Conservation (phyloP, 1,140 invertebrate genomes). For the Protaetia brevitarsis region DNA sequence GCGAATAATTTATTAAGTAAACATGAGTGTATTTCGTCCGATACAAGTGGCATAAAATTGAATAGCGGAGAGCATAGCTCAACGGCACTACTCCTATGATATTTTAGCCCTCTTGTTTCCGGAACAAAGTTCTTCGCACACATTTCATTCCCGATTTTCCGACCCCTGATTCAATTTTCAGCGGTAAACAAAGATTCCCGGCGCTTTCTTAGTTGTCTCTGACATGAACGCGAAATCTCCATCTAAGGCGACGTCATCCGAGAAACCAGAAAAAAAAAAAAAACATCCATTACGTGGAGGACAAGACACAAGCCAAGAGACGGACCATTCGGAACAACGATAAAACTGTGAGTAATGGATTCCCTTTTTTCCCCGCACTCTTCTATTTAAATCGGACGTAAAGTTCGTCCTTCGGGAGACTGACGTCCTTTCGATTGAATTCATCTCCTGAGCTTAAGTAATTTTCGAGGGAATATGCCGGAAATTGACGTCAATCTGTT, state of each 20-base stretch:
- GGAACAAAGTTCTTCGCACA: neutral
- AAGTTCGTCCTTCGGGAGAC: neutral
- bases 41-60: no score
- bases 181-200: slow-evolving; percentile 64
- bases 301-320: neutral
- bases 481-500: no score
- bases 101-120: no score
- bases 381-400: neutral
- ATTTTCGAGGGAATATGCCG: no score
- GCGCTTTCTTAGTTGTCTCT: slow-evolving; percentile 59
- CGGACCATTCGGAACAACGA: neutral
- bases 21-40: no score
- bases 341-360: slow-evolving; percentile 4
- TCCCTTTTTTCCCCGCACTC: neutral
- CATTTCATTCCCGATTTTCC: neutral
- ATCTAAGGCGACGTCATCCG: slow-evolving; percentile 62
- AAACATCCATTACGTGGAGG: neutral
- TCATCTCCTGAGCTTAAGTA: no score
- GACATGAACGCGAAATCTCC: slow-evolving; percentile 66
- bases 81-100: no score
- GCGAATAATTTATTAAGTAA: no score
- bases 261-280: neutral
- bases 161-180: slow-evolving; percentile 50
- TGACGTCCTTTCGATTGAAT: no score
- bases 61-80: no score